Base-by-base conservation (phyloP, 2,888 invertebrate species). In the Philaethria dido region DNA sequence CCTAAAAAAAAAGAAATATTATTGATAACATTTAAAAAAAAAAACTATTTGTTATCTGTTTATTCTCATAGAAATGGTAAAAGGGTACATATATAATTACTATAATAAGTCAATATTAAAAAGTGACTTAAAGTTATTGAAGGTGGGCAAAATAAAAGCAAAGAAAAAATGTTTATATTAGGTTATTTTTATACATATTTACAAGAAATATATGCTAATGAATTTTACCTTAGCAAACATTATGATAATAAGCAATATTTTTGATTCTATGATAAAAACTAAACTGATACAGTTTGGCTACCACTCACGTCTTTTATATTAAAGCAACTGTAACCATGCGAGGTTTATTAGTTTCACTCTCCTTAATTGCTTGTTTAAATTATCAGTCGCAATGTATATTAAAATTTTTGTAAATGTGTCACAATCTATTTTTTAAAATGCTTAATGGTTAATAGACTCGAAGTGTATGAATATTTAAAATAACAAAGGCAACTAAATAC, bases 1-100 rank as follows among this genome's bases (percentile, higher is more conserved):
- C 62, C 82, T 80, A 42, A 29, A 55, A 66, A n/a, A 48, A 60
- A 14, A 47, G 36, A 25, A n/a, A 50, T 45, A 39, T 57, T 52
- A 36, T 20, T 48, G 1, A 48, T 18, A 18, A n/a, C 8, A 45
- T 8, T 9, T 47, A 9, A 25, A 25, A 25, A 25, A 25, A 25
- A 25, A 25, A 25, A 2, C 25, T 25, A 25, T 25, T 25, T 25
- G 25, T 25, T 25, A 25, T 4, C 2, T 25, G 25, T 25, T 2
- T 25, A 25, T 2, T n/a, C n/a, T n/a, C n/a, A n/a, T n/a, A n/a
- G n/a, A n/a, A n/a, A n/a, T 25, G 25, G 25, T 5, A 25, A 25
- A 25, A 25, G n/a, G n/a, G n/a, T n/a, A n/a, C n/a, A n/a, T n/a
- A n/a, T n/a, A n/a, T n/a, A n/a, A n/a, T n/a, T n/a, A n/a, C n/a